Percentiles rank a stretch among this genome's conserved stretches.
Conservation (phyloP, 1,140 invertebrate genomes). For the Pogonomyrmex californicus region DNA sequence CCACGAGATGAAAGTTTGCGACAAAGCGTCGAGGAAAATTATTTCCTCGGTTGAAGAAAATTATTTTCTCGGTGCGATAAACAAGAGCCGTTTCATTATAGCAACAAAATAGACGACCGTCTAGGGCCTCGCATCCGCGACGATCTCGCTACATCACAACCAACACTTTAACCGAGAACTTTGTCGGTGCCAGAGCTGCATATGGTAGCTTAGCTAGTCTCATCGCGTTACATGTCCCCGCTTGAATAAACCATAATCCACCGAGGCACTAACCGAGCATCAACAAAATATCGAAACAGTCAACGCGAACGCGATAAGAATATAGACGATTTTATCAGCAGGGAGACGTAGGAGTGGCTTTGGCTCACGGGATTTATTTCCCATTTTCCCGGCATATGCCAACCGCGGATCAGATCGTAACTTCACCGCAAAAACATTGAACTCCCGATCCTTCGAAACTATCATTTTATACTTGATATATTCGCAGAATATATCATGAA, state of each 20-base stretch:
- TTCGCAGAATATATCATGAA: not conserved
- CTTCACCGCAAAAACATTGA: not conserved
- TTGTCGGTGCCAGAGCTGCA: not conserved
- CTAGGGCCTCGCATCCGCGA: conserved; percentile 2
- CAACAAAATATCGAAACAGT: conserved; percentile 18
- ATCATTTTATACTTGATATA: conserved; percentile 5
- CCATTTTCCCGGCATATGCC: conserved; percentile 13
- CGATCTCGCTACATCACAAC: not conserved
- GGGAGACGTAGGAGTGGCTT: not conserved
- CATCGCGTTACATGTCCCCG: not conserved
- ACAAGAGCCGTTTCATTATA: conserved; percentile 27
- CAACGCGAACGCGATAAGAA: conserved; percentile 17
- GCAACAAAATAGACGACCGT: conserved; percentile 20
- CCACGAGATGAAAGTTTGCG: conserved; percentile 4
- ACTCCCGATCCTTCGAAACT: not conserved
- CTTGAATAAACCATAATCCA: conserved; percentile 27
- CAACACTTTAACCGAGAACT: conserved; percentile 15
- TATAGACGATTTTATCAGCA: conserved; percentile 9
- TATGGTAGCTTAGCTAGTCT: not conserved
- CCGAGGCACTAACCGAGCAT: not conserved
- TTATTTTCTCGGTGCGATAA: conserved; percentile 29
- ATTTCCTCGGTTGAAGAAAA: conserved; percentile 14
- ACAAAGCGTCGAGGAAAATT: not conserved
- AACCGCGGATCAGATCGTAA: conserved; percentile 1
- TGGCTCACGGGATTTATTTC: conserved; percentile 33